Conservation (phyloP, 2,888 invertebrate genomes). For the Eristalinus aeneus region DNA sequence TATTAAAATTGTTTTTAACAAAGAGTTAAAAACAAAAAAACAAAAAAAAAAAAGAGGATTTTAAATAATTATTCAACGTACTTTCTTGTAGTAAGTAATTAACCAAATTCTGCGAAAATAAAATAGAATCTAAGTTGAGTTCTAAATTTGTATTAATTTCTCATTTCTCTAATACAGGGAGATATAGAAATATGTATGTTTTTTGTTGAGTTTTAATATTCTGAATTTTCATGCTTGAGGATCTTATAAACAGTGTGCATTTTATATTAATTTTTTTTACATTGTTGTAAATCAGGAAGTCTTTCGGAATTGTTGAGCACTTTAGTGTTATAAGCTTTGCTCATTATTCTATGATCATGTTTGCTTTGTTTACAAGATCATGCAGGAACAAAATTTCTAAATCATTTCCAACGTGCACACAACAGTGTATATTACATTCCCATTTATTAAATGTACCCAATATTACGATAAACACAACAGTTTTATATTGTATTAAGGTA, state of each 20-base stretch:
- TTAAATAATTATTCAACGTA: too few species aligned
- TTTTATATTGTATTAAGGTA: too few species aligned
- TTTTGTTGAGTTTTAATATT: conserved; percentile 38
- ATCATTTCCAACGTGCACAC: neutral
- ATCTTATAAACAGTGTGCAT: conserved; percentile 33
- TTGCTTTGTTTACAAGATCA: neutral
- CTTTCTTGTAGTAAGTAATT: neutral
- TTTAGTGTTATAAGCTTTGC: neutral
- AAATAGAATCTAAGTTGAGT: conserved; percentile 38
- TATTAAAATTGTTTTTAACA: neutral
- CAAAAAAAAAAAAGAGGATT: too few species aligned
- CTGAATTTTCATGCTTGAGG: conserved; percentile 53
- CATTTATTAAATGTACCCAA: too few species aligned
- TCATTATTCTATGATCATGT: neutral
- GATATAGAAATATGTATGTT: conserved; percentile 64
- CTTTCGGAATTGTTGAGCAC: conserved; percentile 15
- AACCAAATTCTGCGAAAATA: conserved; percentile 4
- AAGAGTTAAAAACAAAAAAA: neutral
- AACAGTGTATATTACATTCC: neutral
- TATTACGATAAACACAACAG: too few species aligned
- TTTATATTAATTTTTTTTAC: neutral
- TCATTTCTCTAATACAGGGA: conserved; percentile 57
- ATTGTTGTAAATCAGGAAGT: conserved; percentile 1
- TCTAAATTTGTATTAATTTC: conserved; percentile 3
- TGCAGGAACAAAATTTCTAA: conserved; percentile 3